Base-by-base conservation (phyloP, 1,140 invertebrate species). In the Drosophila funebris region DNA sequence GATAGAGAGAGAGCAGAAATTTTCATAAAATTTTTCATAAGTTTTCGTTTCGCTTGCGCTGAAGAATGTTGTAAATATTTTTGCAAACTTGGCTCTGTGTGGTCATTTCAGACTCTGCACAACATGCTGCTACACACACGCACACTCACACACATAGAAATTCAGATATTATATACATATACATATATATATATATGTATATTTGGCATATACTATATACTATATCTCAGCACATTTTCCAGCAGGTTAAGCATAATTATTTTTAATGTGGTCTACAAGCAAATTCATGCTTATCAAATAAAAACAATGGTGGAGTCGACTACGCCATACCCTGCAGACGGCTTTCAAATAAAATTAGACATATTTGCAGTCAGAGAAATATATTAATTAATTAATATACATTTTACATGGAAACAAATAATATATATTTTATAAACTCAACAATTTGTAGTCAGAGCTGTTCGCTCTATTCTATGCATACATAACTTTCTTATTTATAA, bases 161-260 rank as follows among this genome's bases (percentile, higher is more conserved):
- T 20, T 8, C 24, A 39, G n/a, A 39, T 24, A 46, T 41, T 29
- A 58, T 44, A 53, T 11, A 9, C 33, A 57, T 2, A 29, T 53
- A 41, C 36, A n/a, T n/a, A n/a, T 22, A 1, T 27, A 13, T 24
- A n/a, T 39, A 7, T 41, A 22, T 53, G 9, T 39, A 29, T 46
- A 20, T 13, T 6, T 41, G n/a, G 11, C 41, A 31, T 48, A 11
- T 67, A 27, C 6, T 67, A 33, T 54, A 41, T 31, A 41, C 16
- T 18, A 31, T 60, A 31, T 73, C 41, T 60, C 61, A 54, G 80
- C 67, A 79, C 53, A 83, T 85, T 84, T 84, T 84, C 73, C 73
- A 69, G 62, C 72, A 80, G 68, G 77, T 73, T 73, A 76, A 84
- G 63, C 82, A 85, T 80, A 84, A 84, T 84, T 85, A 84, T 84